Evolutionary conservation across 2,888 invertebrate genomes (phyloP).

Genomic region (Norana najaformis): DNA sequence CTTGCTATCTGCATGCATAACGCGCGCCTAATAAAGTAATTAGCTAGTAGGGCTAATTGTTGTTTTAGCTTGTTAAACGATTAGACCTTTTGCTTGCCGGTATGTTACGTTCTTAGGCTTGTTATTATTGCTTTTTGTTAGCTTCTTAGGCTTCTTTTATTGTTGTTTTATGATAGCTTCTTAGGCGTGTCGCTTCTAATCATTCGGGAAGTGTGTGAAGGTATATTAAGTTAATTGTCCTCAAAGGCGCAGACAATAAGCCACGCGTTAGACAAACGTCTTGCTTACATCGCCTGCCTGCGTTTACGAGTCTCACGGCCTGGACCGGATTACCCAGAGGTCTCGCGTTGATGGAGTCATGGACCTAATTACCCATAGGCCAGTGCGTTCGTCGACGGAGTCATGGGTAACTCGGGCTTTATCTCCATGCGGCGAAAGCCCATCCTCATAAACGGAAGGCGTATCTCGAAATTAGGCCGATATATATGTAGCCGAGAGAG

Average conservation of each 20-base stretch:
- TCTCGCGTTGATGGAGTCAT: background rate
- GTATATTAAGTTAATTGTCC: background rate
- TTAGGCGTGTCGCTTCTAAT: background rate
- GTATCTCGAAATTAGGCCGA: background rate
- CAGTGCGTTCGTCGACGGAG: constrained; percentile 3
- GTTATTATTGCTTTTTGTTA: too few species aligned
- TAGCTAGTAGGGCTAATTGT: too few species aligned
- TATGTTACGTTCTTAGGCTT: too few species aligned
- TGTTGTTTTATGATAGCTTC: background rate
- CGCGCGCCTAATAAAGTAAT: background rate
- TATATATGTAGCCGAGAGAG: background rate
- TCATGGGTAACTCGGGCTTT: background rate
- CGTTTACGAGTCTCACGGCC: background rate
- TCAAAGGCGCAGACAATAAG: background rate
- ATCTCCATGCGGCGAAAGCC: background rate
- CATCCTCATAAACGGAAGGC: background rate
- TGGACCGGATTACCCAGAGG: background rate
- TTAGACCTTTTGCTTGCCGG: too few species aligned
- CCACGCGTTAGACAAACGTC: background rate
- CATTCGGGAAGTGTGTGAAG: background rate
- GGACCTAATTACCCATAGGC: background rate
- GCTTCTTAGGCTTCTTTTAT: background rate
- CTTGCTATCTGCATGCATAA: background rate
- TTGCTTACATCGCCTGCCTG: constrained; percentile 4
- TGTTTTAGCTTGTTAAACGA: too few species aligned